Base-by-base conservation (phyloP, 2,888 invertebrate species). In the Listrodromus nycthemerus region DNA sequence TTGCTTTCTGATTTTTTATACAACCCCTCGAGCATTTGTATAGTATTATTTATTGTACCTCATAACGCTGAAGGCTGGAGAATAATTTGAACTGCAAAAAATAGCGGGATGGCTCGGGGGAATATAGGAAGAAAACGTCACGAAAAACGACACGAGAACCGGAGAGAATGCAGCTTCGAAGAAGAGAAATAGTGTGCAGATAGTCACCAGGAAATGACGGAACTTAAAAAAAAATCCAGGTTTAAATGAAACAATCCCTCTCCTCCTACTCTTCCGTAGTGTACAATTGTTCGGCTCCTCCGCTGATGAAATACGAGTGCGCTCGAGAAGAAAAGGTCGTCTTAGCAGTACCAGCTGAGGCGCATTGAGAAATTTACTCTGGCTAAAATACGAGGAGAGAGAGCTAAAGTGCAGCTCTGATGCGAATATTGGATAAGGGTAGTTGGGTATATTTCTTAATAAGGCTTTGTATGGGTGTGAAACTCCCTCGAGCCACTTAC, bases 401-500 rank as follows among this genome's bases (percentile, higher is more conserved):
- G 1, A 37, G 8, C 7, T 4, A 4, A 8, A 1, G 37, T 37
- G 8, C 37, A 37, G 1, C 37, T 7, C 1, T 37, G 37, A 37
- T 8, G 8, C 37, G 37, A 37, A 37, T 37, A 37, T 37, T 2
- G 2, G 37, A 37, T 37, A 37, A 37, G 37, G 37, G 37, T 8
- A 37, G 37, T 37, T 37, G 37, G 37, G 37, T 37, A 8, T 0
- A 37, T 37, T 37, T 8, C 37, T 37, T 1, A 37, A 37, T 37
- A 8, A 0, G 37, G 37, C 37, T 37, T 27, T 30, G 65, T 30
- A 48, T 45, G 21, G 65, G 71, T 75, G 75, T 75, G 78, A 83
- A 83, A 80, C 80, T 80, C 66, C 65, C 76, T 73, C 58, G 61
- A 66, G 65, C 21, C 52, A 66, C 75, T 71, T 80, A 30, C 37